These are phyloP conservation scores for Drosophila nr. perissopoda DNA, from an alignment of 2,888 invertebrate species.

Conservation along the genomic window DNA sequence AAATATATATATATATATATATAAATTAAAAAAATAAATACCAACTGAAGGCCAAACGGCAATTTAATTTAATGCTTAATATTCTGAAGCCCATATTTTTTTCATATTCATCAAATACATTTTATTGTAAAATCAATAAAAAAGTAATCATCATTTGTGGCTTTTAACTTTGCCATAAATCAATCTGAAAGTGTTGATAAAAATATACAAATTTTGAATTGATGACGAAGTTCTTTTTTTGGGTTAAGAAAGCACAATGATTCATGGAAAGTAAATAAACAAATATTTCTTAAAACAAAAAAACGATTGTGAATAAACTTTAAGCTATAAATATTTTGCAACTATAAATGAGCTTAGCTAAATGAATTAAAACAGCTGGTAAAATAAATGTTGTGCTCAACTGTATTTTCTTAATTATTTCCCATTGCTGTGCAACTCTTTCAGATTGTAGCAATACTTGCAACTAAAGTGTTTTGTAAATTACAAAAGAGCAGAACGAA, in stretches of 20 bases:
- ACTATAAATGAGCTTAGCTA: constrained; percentile 11
- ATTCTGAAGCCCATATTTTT: no score
- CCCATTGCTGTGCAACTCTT: neutral
- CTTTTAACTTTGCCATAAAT: constrained; percentile 12
- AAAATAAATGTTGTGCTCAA: constrained; percentile 7
- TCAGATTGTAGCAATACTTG: neutral
- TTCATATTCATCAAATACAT: neutral
- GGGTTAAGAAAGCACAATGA: constrained; percentile 5
- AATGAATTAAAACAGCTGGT: constrained; percentile 2
- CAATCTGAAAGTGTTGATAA: neutral
- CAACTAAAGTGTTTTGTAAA: neutral
- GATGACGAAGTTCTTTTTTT: neutral
- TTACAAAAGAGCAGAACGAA: neutral
- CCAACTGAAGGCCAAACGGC: no score
- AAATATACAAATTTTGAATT: neutral
- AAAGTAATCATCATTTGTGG: neutral
- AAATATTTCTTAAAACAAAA: constrained; percentile 2
- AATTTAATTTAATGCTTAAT: no score
- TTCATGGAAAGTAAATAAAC: constrained; percentile 22
- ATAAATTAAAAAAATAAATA: neutral
- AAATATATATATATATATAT: neutral
- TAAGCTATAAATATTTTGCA: constrained; percentile 11
- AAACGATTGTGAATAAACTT: neutral
- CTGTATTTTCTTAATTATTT: neutral
- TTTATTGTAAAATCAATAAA: neutral